phyloP scores from a whole-genome alignment of 2,888 invertebrate species.

The Polyommatus iphigenia region DNA sequence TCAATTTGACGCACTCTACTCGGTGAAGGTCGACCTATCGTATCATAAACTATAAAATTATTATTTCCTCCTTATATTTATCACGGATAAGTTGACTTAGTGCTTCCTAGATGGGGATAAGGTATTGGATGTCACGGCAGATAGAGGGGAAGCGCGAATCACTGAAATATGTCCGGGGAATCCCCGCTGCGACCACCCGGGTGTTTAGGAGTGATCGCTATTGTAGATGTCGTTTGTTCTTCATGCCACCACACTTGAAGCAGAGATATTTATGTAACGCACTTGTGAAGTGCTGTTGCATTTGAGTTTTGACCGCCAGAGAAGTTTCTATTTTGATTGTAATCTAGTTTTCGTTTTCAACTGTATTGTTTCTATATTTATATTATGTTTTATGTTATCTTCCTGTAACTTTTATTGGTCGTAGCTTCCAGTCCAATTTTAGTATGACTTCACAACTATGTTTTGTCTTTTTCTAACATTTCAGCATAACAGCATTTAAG shows the following conservation, averaged over 20 bases:
- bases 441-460: too few relatives aligned
- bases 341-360: not conserved
- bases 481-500: too few relatives aligned
- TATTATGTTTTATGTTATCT: too few relatives aligned
- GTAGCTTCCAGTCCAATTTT: too few relatives aligned
- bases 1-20: too few relatives aligned
- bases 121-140: constrained; percentile 63
- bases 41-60: constrained; percentile 42
- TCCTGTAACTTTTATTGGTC: too few relatives aligned
- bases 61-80: constrained; percentile 46
- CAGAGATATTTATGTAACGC: constrained; percentile 33
- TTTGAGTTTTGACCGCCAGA: constrained; percentile 16
- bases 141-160: constrained; percentile 69
- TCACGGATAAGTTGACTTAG: constrained; percentile 54
- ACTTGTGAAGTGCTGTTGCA: not conserved
- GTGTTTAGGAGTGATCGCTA: constrained; percentile 45
- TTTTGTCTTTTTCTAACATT: too few relatives aligned
- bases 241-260: constrained; percentile 39
- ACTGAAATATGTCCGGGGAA: constrained; percentile 69
- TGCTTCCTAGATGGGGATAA: constrained; percentile 59
- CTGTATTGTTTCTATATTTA: not conserved
- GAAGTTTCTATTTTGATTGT: not conserved
- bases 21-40: too few relatives aligned
- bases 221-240: constrained; percentile 44
- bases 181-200: constrained; percentile 77